These are phyloP conservation scores for Calidris pugnax DNA, from an alignment of 2,113 vertebrate species.

Conservation along the genomic window DNA sequence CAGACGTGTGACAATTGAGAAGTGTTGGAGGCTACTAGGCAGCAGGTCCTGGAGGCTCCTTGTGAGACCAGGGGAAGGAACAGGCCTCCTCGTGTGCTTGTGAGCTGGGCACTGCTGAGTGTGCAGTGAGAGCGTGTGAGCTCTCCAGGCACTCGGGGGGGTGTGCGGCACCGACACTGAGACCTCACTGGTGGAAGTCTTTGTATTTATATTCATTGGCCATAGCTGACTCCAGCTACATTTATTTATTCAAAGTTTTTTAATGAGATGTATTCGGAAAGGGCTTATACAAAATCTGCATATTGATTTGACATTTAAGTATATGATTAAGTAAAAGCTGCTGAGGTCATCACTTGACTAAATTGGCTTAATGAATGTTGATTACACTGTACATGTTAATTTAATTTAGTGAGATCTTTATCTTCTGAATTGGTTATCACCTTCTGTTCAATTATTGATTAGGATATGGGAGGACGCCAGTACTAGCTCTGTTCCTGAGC, in stretches of 20 bases:
- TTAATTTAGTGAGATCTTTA: conserved; percentile 76
- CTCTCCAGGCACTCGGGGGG: no score
- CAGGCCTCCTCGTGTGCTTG: accelerated
- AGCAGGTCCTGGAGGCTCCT: background rate
- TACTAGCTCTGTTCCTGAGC: background rate
- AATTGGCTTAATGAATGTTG: conserved; percentile 80
- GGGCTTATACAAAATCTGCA: conserved; percentile 68
- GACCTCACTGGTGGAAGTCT: accelerated
- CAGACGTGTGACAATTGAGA: accelerated
- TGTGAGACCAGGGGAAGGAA: background rate
- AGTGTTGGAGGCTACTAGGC: background rate
- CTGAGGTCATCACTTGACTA: conserved; percentile 81
- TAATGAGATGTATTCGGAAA: conserved; percentile 69
- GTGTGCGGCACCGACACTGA: background rate
- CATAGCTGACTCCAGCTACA: background rate
- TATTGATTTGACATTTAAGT: conserved; percentile 78
- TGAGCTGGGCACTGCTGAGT: background rate
- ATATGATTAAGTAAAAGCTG: conserved; percentile 80
- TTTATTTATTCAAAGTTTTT: conserved; percentile 71
- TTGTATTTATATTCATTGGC: background rate
- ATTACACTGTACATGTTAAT: conserved; percentile 76
- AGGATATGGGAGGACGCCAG: background rate
- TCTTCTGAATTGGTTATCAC: conserved; percentile 66
- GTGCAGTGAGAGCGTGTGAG: accelerated
- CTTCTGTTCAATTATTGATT: conserved; percentile 70